Conservation (phyloP, 2,797 vertebrate species). For the Sebastes ruberrimus region DNA sequence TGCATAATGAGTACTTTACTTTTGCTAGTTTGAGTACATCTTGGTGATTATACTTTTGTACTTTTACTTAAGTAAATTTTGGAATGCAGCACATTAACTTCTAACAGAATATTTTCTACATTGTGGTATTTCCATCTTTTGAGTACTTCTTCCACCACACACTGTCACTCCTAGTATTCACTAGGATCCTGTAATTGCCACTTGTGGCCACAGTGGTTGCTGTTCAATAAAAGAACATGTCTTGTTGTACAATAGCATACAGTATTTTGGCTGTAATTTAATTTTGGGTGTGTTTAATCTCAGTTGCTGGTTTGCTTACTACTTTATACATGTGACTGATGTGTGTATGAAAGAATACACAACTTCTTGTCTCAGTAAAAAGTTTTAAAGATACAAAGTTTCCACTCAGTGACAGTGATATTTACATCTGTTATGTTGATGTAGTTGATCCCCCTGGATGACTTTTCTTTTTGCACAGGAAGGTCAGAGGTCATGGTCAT, state of each 20-base stretch:
- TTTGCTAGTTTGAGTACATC: neutral
- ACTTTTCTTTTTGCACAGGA: neutral
- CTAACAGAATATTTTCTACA: neutral
- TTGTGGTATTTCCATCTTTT: neutral
- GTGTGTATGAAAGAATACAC: neutral
- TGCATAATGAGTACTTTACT: neutral
- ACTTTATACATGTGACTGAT: neutral
- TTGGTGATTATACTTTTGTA: neutral
- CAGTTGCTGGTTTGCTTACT: neutral
- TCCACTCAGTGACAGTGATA: neutral
- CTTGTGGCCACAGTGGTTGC: neutral
- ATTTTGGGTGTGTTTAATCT: neutral
- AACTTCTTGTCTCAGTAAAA: neutral
- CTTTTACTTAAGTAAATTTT: neutral
- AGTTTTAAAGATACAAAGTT: neutral
- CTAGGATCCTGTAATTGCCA: neutral
- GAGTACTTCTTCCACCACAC: neutral
- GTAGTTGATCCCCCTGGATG: neutral
- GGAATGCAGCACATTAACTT: neutral
- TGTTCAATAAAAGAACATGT: neutral
- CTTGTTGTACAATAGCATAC: neutral
- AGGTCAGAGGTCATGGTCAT: constrained; percentile 22
- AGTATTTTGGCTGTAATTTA: neutral
- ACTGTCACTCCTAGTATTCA: neutral
- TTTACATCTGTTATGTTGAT: neutral